Conservation (phyloP, 2,888 invertebrate species). For the Caenorhabditis sp. region DNA sequence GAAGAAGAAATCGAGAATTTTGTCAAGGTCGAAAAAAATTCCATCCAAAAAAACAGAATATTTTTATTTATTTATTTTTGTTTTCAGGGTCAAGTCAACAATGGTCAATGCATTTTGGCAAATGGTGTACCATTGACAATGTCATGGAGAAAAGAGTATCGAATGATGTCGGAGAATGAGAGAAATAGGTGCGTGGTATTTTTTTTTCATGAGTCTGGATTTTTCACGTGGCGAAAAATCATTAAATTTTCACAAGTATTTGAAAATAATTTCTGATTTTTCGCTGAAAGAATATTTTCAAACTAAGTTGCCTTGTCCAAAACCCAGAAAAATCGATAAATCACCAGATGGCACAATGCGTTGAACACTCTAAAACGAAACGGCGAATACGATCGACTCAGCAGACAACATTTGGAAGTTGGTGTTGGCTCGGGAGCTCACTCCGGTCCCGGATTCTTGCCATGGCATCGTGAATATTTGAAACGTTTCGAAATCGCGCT, state of each 20-base stretch:
- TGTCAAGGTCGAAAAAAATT: neutral
- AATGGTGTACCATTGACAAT: slow-evolving; percentile 63
- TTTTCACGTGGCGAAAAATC: too few relatives aligned
- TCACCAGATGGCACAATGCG: slow-evolving; percentile 65
- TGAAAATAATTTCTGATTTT: too few relatives aligned
- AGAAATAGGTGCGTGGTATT: slow-evolving; percentile 39
- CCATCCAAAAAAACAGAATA: slow-evolving; percentile 1
- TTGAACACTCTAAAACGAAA: slow-evolving; percentile 64
- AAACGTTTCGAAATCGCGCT: slow-evolving; percentile 66
- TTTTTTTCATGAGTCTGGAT: too few relatives aligned
- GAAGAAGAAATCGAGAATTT: neutral
- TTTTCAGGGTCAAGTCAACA: slow-evolving; percentile 57
- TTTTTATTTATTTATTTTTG: neutral
- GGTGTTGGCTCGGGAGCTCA: slow-evolving; percentile 66
- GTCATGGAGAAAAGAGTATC: slow-evolving; percentile 67
- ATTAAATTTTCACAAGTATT: too few relatives aligned
- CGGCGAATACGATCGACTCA: slow-evolving; percentile 67
- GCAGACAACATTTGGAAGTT: slow-evolving; percentile 61
- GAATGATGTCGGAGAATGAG: slow-evolving; percentile 70
- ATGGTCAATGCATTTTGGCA: slow-evolving; percentile 64
- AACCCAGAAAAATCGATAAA: neutral
- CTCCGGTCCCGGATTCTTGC: slow-evolving; percentile 68
- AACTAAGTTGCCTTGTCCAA: too few relatives aligned
- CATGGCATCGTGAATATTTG: slow-evolving; percentile 68
- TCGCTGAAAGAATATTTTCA: too few relatives aligned